phyloP scores from a whole-genome alignment of 2,797 vertebrate genomes.

The Manis crassicaudata region DNA sequence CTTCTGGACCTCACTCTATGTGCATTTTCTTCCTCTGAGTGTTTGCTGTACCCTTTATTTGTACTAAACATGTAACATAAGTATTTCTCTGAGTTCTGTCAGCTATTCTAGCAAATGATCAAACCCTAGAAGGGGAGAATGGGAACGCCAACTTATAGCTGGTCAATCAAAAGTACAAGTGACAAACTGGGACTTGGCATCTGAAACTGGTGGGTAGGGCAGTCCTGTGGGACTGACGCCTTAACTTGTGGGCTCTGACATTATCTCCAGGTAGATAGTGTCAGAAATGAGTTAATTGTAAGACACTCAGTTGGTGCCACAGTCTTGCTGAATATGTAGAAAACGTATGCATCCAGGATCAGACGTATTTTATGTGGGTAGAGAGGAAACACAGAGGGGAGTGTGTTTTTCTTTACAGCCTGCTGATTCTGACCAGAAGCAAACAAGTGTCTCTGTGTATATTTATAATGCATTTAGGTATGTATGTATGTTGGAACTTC shows the following conservation, averaged over 20 bases:
- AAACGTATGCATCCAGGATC: neutral
- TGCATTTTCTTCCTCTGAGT: neutral
- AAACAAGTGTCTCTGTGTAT: neutral
- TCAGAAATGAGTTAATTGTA: neutral
- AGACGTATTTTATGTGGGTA: neutral
- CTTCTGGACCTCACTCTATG: neutral
- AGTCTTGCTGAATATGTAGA: neutral
- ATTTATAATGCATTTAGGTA: neutral
- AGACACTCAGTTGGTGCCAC: neutral
- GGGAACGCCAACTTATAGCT: neutral
- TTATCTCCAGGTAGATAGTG: neutral
- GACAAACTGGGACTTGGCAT: neutral
- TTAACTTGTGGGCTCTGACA: neutral
- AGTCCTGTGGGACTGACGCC: neutral
- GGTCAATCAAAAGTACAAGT: neutral
- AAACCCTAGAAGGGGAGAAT: neutral
- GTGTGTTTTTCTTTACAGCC: neutral
- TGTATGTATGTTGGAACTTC: neutral
- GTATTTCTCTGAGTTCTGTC: neutral
- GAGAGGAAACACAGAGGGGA: neutral
- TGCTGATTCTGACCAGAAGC: neutral
- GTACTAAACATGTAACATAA: neutral
- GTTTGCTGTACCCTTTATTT: neutral
- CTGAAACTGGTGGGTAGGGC: neutral
- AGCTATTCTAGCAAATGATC: neutral